phyloP scores from a whole-genome alignment of 2,888 invertebrate species.

The Cataglyphis livida region DNA sequence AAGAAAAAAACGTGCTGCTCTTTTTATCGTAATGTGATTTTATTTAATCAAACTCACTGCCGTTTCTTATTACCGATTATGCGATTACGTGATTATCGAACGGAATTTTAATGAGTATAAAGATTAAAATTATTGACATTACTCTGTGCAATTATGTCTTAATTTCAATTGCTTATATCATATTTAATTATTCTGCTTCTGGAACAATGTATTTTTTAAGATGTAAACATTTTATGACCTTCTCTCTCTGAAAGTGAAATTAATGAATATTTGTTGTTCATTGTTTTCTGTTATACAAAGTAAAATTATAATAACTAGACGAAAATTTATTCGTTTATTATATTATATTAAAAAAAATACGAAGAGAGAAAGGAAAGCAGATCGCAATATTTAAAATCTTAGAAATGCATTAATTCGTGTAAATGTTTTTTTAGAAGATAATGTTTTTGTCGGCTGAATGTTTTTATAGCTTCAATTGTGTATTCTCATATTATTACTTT shows the following conservation, averaged over 20 bases:
- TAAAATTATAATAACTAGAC: not conserved
- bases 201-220: not conserved
- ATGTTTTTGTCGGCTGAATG: not conserved
- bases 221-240: not conserved
- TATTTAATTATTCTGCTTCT: not conserved
- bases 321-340: not conserved
- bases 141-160: not conserved
- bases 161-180: not conserved
- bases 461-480: not conserved
- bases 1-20: not conserved
- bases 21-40: not conserved
- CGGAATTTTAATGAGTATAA: conserved; percentile 17
- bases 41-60: not conserved
- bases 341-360: not conserved
- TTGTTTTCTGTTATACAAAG: not conserved
- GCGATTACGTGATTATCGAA: not conserved
- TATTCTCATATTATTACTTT: not conserved
- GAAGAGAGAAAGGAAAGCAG: not conserved
- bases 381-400: not conserved
- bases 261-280: not conserved
- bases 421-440: not conserved
- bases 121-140: not conserved
- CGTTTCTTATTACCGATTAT: not conserved
- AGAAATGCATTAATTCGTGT: not conserved
- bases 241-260: not conserved